Evolutionary conservation across 2,888 invertebrate species (phyloP), one percentile per base, ranked within the genome.

Genomic region (Leptopilina syphax): DNA sequence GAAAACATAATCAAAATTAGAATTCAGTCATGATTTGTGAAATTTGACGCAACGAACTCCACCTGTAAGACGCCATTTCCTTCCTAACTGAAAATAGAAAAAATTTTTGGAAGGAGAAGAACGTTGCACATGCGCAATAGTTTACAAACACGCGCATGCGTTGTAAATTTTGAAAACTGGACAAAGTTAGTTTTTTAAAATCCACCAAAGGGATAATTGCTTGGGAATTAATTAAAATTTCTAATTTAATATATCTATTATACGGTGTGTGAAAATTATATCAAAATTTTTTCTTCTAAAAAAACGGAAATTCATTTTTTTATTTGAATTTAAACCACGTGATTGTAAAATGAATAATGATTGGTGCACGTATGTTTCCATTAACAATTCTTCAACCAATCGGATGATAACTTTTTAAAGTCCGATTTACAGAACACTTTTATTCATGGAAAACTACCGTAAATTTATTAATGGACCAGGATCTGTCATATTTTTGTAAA

Each of bases 11-110:
- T 85, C 83, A 82, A 86, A 87, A 82, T 87, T 86, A 87, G 86
- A 87, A 89, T 92, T 92, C 92, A 92, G 91, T 92, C 92, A 92
- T 92, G 89, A 92, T 92, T 92, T 91, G 88, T 85, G 85, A 86
- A 89, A 90, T 88, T 89, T 88, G 90, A 90, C 89, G 91, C 90
- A 90, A 90, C 90, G 90, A 90, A 90, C 90, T 91, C 91, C 91
- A 91, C 91, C 92, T 90, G 88, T 87, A 88, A 88, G 92, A 92
- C 93, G 92, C 93, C 93, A 93, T 93, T 93, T 93, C 91, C 92
- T 92, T 90, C 89, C 89, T 9, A 89, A 91, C 92, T 90, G 89
- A 87, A 84, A 73, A 73, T 73, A 73, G 70, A 73, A 73, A 73
- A 73, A 70, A 54, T 70, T 7, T 44, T 24, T 27, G n/a, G 73